Conservation (phyloP, 2,797 vertebrate species). For the Gallinago stenura region DNA sequence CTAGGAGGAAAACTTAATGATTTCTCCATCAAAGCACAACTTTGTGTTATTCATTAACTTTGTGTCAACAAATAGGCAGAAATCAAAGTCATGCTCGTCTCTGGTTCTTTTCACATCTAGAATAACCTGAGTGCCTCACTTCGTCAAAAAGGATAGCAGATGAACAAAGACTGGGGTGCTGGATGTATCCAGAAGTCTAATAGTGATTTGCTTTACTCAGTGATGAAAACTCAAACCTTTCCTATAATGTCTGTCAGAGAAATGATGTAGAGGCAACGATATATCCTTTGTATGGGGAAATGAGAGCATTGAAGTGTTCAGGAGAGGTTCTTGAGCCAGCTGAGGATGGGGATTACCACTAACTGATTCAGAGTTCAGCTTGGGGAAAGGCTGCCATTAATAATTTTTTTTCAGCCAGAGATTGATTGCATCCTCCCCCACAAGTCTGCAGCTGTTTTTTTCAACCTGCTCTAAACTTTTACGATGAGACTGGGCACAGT, state of each 20-base stretch:
- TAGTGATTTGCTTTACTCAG: not conserved
- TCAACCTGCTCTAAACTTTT: not conserved
- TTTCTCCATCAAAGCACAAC: not conserved
- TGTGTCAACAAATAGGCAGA: not conserved
- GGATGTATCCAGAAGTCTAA: not conserved
- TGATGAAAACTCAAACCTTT: not conserved
- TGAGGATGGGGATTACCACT: not conserved
- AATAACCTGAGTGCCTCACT: not conserved
- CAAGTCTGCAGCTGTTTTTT: not conserved
- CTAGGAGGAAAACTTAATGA: not conserved
- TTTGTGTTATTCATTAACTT: not conserved
- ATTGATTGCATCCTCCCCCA: not conserved
- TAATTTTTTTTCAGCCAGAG: not conserved
- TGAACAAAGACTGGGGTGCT: not conserved
- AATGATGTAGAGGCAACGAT: not conserved
- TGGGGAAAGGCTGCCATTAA: not conserved
- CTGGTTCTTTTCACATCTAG: not conserved
- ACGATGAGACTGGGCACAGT: not conserved
- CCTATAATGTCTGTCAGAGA: not conserved
- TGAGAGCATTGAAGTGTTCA: not conserved
- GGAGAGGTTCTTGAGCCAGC: not conserved
- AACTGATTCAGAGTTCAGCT: not conserved
- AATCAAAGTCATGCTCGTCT: not conserved
- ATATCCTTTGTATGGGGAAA: not conserved
- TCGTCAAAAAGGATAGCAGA: not conserved